Evolutionary conservation across 2,797 vertebrate genomes (phyloP).

Genomic region (Darevskia mixta): DNA sequence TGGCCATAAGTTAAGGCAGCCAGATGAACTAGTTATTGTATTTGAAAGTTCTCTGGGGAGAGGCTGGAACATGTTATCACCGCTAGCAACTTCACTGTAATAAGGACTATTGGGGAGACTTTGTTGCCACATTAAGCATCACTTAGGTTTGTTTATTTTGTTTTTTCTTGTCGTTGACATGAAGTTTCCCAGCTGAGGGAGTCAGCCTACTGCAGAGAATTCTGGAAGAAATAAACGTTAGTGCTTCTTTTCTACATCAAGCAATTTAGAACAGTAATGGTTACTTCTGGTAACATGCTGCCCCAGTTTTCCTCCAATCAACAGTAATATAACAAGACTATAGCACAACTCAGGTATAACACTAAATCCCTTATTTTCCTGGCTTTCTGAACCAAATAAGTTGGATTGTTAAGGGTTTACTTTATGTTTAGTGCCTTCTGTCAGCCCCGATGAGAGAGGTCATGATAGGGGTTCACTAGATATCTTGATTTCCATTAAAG

Average conservation of each 20-base stretch:
- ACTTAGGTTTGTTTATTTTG: background rate
- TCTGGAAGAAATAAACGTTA: background rate
- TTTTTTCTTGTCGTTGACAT: background rate
- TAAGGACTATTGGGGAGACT: background rate
- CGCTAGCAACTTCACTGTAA: background rate
- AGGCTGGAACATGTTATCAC: background rate
- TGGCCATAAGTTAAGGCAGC: background rate
- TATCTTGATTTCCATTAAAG: too few relatives aligned
- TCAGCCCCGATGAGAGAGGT: too few relatives aligned
- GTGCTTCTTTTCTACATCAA: background rate
- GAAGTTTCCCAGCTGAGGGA: background rate
- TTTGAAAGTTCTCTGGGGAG: background rate
- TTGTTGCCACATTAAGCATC: background rate
- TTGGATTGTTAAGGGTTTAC: too few relatives aligned
- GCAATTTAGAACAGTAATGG: too few relatives aligned
- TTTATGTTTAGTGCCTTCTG: too few relatives aligned
- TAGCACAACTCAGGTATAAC: too few relatives aligned
- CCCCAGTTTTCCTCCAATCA: too few relatives aligned
- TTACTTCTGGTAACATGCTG: too few relatives aligned
- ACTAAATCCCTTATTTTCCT: too few relatives aligned
- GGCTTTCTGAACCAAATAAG: too few relatives aligned
- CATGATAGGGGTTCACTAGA: too few relatives aligned
- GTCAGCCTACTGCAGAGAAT: background rate
- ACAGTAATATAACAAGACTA: too few relatives aligned
- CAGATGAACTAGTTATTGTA: background rate